Evolutionary conservation across 2,888 invertebrate species (phyloP), one percentile per base, ranked within the genome.

Genomic region (Drosophila basisetae): DNA sequence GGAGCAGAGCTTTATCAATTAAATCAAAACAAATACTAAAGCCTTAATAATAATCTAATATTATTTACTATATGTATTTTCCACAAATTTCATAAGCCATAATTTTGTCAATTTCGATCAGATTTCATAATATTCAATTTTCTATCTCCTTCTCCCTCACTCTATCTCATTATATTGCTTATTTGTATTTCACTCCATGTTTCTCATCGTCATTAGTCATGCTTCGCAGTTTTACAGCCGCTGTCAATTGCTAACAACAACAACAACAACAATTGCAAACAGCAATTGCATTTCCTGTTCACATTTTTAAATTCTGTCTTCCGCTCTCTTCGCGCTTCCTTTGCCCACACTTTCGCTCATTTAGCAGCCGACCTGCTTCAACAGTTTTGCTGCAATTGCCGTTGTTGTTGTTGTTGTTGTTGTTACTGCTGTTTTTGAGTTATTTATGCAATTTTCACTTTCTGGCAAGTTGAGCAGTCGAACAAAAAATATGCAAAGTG

Each of bases 371-470:
- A 77, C 78, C 73, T 77, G 77, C 78, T 78, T 76, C 66, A 66
- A 76, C 70, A 67, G 55, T 54, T 59, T 61, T 52, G 56, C 41
- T 60, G 49, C 53, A 49, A 3, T 50, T 28, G 31, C 13, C 61
- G 61, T 28, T 58, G 28, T 28, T 64, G 61, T 31, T 64, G 61
- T 31, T 56, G 28, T 18, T 69, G 28, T 49, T 49, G 18, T 43
- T 55, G 47, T 55, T 63, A 54, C 54, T 55, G 59, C 60, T 65
- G 31, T 59, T 59, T 73, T 71, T 67, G 61, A 47, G 58, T 85
- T 76, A 80, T 82, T 89, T 90, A 86, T 89, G 89, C 90, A 89
- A 90, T 89, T 89, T 90, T 90, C 90, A 90, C 90, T 89, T 87
- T 90, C 84, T 72, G 73, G 68, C 75, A 73, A 47, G 55, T 68